These are phyloP conservation scores for Oscheius sp. DNA, from an alignment of 2,888 invertebrate species.

Conservation along the genomic window DNA sequence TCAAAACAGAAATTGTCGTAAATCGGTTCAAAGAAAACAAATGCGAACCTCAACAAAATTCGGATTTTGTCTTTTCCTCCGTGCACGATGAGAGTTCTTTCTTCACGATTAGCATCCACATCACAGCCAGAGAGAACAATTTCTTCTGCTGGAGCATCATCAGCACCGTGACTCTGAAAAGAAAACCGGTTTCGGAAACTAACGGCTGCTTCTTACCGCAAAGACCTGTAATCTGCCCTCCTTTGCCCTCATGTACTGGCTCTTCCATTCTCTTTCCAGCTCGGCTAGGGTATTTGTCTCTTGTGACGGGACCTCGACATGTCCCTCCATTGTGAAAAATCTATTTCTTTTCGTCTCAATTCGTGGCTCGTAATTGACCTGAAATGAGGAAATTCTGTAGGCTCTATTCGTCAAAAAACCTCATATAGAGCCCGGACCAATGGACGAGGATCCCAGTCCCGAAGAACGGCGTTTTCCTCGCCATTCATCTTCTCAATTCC, in stretches of 20 bases:
- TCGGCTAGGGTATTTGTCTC: conserved; percentile 74
- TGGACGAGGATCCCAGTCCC: conserved; percentile 58
- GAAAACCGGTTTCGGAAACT: not conserved
- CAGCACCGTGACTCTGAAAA: conserved; percentile 68
- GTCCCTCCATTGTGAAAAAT: conserved; percentile 77
- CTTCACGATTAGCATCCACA: conserved; percentile 66
- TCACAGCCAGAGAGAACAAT: conserved; percentile 67
- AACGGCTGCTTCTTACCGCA: conserved; percentile 73
- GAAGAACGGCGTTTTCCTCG: conserved; percentile 52
- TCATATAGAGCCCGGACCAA: conserved; percentile 58
- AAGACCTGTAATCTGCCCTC: conserved; percentile 78
- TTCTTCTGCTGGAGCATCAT: conserved; percentile 70
- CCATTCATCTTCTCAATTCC: conserved; percentile 50
- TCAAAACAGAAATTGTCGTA: not conserved
- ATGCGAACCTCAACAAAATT: conserved; percentile 44
- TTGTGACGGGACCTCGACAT: conserved; percentile 75
- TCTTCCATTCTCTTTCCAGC: conserved; percentile 78
- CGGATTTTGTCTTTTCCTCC: conserved; percentile 64
- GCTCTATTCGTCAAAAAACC: conserved; percentile 19
- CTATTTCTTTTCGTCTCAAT: conserved; percentile 65
- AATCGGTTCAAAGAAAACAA: not conserved
- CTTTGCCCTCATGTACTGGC: conserved; percentile 77
- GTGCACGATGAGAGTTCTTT: conserved; percentile 64
- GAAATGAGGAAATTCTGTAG: conserved; percentile 6
- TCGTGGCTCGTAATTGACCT: conserved; percentile 69